Percentiles rank a stretch among this genome's conserved stretches.
Evolutionary conservation across 2,797 vertebrate genomes (phyloP).

Genomic region (Champsocephalus gunnari): DNA sequence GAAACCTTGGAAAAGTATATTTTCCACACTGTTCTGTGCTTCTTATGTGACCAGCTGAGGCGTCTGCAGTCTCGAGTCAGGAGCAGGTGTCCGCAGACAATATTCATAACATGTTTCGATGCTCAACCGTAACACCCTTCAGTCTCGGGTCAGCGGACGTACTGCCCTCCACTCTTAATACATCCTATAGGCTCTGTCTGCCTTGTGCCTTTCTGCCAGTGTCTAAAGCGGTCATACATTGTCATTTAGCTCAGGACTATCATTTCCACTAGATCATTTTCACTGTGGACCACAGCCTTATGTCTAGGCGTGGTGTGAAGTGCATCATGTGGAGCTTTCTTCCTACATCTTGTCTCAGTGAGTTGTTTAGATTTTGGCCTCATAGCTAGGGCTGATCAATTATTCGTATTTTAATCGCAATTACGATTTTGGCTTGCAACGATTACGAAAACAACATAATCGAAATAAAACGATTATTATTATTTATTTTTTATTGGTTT

Average conservation of each 20-base stretch:
- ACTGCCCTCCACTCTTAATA: background rate
- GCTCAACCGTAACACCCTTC: background rate
- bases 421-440: no score
- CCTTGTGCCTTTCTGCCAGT: background rate
- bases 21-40: background rate
- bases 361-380: conserved; percentile 2
- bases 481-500: no score
- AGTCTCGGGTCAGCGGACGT: background rate
- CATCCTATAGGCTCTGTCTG: background rate
- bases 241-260: background rate
- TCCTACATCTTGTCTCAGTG: conserved; percentile 20
- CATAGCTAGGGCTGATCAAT: background rate
- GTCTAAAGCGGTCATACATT: background rate
- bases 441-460: no score
- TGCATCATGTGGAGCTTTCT: conserved; percentile 11
- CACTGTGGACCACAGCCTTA: background rate
- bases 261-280: conserved; percentile 3
- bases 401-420: no score
- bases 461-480: no score
- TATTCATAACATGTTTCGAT: background rate
- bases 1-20: no score
- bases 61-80: background rate
- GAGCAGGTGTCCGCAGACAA: conserved; percentile 6
- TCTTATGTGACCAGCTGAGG: background rate
- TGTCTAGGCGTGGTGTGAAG: background rate